phyloP scores from a whole-genome alignment of 2,888 invertebrate species.

The Anoncus sp. region DNA sequence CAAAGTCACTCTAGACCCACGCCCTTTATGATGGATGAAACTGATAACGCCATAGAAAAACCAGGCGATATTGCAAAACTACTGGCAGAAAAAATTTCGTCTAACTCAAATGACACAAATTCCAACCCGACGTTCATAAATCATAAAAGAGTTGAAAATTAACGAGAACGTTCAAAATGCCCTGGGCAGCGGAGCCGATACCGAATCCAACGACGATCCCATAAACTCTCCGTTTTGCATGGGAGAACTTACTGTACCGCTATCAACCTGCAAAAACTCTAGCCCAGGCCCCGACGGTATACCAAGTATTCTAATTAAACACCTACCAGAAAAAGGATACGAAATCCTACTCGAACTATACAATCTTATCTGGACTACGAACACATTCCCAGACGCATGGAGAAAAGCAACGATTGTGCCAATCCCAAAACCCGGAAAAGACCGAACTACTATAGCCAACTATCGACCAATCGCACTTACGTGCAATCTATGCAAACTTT shows the following conservation, averaged over 20 bases:
- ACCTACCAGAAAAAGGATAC: neutral
- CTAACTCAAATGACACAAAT: slow-evolving; percentile 46
- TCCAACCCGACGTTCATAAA: slow-evolving; percentile 26
- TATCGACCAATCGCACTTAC: slow-evolving; percentile 32
- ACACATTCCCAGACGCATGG: slow-evolving; percentile 28
- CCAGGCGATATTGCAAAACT: slow-evolving; percentile 40
- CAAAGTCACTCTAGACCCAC: neutral
- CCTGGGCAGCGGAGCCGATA: neutral
- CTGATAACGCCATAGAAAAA: neutral
- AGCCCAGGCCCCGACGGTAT: slow-evolving; percentile 38
- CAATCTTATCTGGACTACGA: slow-evolving; percentile 14
- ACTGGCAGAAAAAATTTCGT: slow-evolving; percentile 29
- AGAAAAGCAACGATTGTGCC: slow-evolving; percentile 11
- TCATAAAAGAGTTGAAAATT: neutral
- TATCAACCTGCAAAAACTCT: slow-evolving; percentile 12
- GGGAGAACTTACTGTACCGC: neutral
- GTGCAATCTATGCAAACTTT: slow-evolving; percentile 34
- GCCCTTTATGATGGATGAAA: neutral
- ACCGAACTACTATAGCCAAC: neutral
- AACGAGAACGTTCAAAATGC: neutral
- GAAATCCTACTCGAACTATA: slow-evolving; percentile 6
- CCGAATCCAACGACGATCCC: slow-evolving; percentile 3
- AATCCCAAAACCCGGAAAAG: slow-evolving; percentile 28
- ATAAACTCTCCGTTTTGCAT: slow-evolving; percentile 19
- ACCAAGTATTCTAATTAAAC: slow-evolving; percentile 13